Evolutionary conservation across 2,113 vertebrate species (phyloP), one percentile per base, ranked within the genome.

Genomic region (Syrmaticus mikado): DNA sequence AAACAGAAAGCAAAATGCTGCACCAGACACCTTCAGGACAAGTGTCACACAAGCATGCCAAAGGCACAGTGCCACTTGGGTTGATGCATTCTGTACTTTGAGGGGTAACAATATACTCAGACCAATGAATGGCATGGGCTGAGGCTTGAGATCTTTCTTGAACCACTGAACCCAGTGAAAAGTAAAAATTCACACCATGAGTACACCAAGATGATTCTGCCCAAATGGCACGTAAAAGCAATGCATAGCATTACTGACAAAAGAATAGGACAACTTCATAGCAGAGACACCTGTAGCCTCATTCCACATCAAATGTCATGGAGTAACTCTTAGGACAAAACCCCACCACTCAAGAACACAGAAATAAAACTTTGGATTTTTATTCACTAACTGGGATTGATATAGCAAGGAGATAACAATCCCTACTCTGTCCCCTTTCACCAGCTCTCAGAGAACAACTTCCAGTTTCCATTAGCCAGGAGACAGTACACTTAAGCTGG

Each of bases 81-180:
- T 10, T 8, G 3, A 45, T 1, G 14, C 8, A 52, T 19, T 30
- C 40, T 0, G 1, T 41, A 40, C 25, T 48, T 62, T 28, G 61
- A 55, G 20, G 8, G 6, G 5, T 28, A 75, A 80, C 30, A 66
- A 48, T 12, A 6, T 7, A 22, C 34, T n/a, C 8, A 62, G 55
- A 53, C 3, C 30, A 81, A 57, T 0, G 2, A 64, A 52, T 13
- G 11, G 6, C n/a, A n/a, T 1, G 2, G 28, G 28, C 13, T 70
- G 30, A 58, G 5, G 7, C 11, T 19, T 75, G 32, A 19, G 19
- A 6, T 50, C 40, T 74, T 57, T 10, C 13, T 74, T 43, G 6
- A 14, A 34, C 16, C 25, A 48, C 16, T 7, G 20, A 61, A 67
- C 20, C 24, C 28, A 34, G 12, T 24, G 48, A 67, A 70, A 22